Evolutionary conservation across 2,888 invertebrate genomes (phyloP).

Genomic region (Prenolepis imparis): DNA sequence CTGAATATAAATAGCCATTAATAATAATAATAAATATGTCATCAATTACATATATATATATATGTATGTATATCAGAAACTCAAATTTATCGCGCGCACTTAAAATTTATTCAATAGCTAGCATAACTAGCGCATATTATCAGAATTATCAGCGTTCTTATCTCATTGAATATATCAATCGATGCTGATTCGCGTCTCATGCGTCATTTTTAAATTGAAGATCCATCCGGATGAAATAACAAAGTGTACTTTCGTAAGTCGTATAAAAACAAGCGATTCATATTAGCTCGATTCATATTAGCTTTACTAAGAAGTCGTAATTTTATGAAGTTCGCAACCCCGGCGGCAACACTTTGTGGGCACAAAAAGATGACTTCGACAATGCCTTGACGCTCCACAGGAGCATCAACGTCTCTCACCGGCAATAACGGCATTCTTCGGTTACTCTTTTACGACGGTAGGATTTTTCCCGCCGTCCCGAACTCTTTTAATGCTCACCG

Average conservation of each 20-base stretch:
- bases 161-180: slow-evolving; percentile 48
- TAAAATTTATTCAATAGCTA: slow-evolving; percentile 54
- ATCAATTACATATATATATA: neutral
- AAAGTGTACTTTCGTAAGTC: neutral
- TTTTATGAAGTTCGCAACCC: slow-evolving; percentile 29
- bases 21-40: slow-evolving; percentile 38
- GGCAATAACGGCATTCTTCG: slow-evolving; percentile 42
- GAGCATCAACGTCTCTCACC: neutral
- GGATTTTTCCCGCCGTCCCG: slow-evolving; percentile 19
- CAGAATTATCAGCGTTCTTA: slow-evolving; percentile 64
- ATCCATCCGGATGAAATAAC: slow-evolving; percentile 12
- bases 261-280: neutral
- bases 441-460: slow-evolving; percentile 34
- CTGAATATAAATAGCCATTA: neutral
- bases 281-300: slow-evolving; percentile 15
- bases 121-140: slow-evolving; percentile 62
- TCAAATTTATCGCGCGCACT: slow-evolving; percentile 30
- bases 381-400: neutral
- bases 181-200: slow-evolving; percentile 30
- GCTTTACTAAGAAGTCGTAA: slow-evolving; percentile 14
- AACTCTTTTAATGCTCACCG: slow-evolving; percentile 32
- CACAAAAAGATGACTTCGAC: slow-evolving; percentile 8
- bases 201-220: slow-evolving; percentile 16
- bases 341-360: slow-evolving; percentile 9
- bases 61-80: slow-evolving; percentile 4